phyloP scores from a whole-genome alignment of 2,113 vertebrate genomes.

The Actenoides lindsayi region DNA sequence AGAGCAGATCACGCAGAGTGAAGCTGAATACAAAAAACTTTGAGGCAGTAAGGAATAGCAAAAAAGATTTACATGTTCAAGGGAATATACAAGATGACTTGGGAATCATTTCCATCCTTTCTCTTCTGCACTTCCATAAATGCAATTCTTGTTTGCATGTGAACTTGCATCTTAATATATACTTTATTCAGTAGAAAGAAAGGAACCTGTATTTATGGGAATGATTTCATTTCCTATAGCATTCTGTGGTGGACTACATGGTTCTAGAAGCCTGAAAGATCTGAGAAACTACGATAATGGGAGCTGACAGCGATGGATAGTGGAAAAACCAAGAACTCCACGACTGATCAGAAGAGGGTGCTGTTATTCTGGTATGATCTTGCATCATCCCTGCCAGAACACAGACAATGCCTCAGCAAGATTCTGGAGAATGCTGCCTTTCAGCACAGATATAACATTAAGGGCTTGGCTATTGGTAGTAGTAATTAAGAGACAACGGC shows the following conservation, averaged over 20 bases:
- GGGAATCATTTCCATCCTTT: not conserved
- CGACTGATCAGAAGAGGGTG: slow-evolving; percentile 40
- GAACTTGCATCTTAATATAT: not conserved
- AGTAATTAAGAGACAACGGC: slow-evolving; percentile 46
- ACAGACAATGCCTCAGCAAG: not conserved
- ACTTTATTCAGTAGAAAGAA: not conserved
- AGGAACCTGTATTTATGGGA: not conserved
- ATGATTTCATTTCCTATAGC: not conserved
- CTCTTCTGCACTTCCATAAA: not conserved
- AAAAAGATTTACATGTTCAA: not conserved
- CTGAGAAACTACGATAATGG: not conserved
- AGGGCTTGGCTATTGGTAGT: not conserved
- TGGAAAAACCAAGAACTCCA: not conserved
- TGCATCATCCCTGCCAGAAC: not conserved
- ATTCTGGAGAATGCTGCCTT: slow-evolving; percentile 5
- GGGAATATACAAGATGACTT: not conserved
- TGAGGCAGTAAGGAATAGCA: not conserved
- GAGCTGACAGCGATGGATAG: slow-evolving; percentile 1
- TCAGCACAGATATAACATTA: slow-evolving; percentile 29
- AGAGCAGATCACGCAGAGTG: not conserved
- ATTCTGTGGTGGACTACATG: not conserved
- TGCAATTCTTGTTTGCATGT: not conserved
- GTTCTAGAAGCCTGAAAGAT: not conserved
- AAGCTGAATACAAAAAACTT: not conserved
- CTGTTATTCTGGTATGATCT: slow-evolving; percentile 41